phyloP scores from a whole-genome alignment of 2,888 invertebrate genomes.

The Drosophila emarginata region DNA sequence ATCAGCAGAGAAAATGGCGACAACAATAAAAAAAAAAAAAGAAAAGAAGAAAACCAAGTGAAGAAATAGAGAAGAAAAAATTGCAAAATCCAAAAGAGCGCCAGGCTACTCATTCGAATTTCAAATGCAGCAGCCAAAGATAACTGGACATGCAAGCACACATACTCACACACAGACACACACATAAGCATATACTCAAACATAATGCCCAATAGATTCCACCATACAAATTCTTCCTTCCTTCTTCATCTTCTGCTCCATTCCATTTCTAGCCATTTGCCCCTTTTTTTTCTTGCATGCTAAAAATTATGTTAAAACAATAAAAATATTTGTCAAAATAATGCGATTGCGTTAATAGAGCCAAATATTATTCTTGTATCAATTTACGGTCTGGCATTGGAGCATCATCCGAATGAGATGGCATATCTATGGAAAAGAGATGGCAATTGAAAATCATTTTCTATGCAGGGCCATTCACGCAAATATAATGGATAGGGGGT shows the following conservation, averaged over 20 bases:
- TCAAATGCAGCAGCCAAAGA: constrained; percentile 58
- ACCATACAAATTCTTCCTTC: constrained; percentile 16
- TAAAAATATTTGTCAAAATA: constrained; percentile 80
- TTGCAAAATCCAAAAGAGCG: not conserved
- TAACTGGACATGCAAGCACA: constrained; percentile 37
- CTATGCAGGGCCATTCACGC: constrained; percentile 7
- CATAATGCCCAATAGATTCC: constrained; percentile 28
- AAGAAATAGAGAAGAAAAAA: constrained; percentile 41
- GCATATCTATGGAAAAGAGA: not conserved
- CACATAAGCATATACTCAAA: constrained; percentile 15
- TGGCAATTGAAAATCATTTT: constrained; percentile 5
- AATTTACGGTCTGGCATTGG: constrained; percentile 51
- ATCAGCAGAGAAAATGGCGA: constrained; percentile 58
- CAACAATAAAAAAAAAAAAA: constrained; percentile 28
- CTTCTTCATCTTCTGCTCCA: constrained; percentile 2
- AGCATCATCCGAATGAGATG: not conserved
- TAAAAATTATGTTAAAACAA: constrained; percentile 80
- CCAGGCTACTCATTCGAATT: constrained; percentile 68
- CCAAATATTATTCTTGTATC: constrained; percentile 78
- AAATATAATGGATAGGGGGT: no score
- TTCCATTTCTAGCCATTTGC: constrained; percentile 13
- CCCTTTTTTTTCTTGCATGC: constrained; percentile 40
- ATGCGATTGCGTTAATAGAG: constrained; percentile 80
- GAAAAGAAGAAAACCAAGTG: constrained; percentile 26
- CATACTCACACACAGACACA: constrained; percentile 18